Evolutionary conservation across 2,113 vertebrate genomes (phyloP), one percentile per base, ranked within the genome.

Genomic region (Sceloporus tristichus): DNA sequence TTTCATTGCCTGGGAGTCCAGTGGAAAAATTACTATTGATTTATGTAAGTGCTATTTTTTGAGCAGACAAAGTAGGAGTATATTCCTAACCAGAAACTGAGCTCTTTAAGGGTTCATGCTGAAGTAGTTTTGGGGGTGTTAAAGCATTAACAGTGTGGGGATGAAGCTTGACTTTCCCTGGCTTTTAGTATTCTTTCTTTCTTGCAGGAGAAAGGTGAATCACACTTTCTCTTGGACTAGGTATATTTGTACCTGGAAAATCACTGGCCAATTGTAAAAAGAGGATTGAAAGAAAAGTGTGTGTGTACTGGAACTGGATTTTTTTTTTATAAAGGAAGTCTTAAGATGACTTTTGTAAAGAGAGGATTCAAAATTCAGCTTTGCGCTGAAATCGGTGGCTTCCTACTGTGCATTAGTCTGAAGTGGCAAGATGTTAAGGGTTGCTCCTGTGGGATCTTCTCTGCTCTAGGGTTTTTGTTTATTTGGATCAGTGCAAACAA

Each of bases 11-110:
- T 87, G 91, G 91, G 88, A 88, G 78, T 85, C 87, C 81, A 92
- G 85, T 90, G 92, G 90, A 88, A 87, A 86, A 84, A 94, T 86
- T 85, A 83, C 80, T 93, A 77, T 56, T 82, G 86, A 70, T 92
- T 92, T 93, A 86, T 87, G 40, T 85, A 89, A 91, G 68, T 27
- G 54, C 86, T 79, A 75, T 82, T 76, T 79, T 66, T 86, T 9
- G 29, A 76, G 29, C 42, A 76, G 19, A 82, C 56, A 87, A 59
- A 66, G 13, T 82, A 40, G 42, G 86, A 82, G 40, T 87, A 71
- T 79, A 23, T 68, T 68, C 7, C 75, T 68, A 34, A 68, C 59
- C 62, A 77, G 75, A 38, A 66, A 34, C 23, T 29, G 85, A 70
- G 14, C 84, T 77, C 25, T 87, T 82, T 62, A 82, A 87, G 54